Evolutionary conservation across 2,888 invertebrate species (phyloP), one percentile per base, ranked within the genome.

Genomic region (Hirtodrosophila histrioides): DNA sequence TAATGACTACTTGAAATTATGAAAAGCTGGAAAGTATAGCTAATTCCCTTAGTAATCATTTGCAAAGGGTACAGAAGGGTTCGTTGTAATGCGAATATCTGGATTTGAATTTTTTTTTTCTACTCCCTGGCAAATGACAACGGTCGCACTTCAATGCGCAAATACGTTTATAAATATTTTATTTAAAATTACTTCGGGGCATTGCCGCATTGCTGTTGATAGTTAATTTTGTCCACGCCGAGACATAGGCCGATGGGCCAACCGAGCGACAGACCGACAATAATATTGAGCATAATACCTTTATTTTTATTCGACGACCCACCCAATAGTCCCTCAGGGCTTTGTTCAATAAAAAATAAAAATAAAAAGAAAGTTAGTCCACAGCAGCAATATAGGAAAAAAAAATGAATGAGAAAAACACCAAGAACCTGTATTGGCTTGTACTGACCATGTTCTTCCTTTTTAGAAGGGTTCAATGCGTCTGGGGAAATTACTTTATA

Each of bases 221-320:
- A 86, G 82, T 86, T 88, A 88, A 84, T 88, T 88, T 83, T 69
- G 84, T 81, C 80, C 84, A 60, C 60, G 54, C 54, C 11, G 44
- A 44, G 40, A 53, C 64, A 68, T 58, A 69, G 78, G 60, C 54
- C 36, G 41, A 33, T 24, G 39, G 45, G 41, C 36, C 12, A 56
- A 48, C 39, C 35, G 36, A 56, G 40, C 57, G 62, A 36, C 61
- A 44, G 35, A 50, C 57, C 75, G 69, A 80, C 78, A 84, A 88
- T 83, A 88, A 86, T 88, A 86, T 83, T 88, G 88, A 88, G 82
- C 70, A 88, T 88, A 81, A 88, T 82, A 82, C 82, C 85, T 88
- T 82, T 82, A 86, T 77, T 87, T 88, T 86, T 85, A 73, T 88
- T 63, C 70, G 78, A 64, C 57, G 31, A 53, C 75, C 71, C 82